phyloP scores from a whole-genome alignment of 2,113 vertebrate genomes.

The Callocephalon fimbriatum region DNA sequence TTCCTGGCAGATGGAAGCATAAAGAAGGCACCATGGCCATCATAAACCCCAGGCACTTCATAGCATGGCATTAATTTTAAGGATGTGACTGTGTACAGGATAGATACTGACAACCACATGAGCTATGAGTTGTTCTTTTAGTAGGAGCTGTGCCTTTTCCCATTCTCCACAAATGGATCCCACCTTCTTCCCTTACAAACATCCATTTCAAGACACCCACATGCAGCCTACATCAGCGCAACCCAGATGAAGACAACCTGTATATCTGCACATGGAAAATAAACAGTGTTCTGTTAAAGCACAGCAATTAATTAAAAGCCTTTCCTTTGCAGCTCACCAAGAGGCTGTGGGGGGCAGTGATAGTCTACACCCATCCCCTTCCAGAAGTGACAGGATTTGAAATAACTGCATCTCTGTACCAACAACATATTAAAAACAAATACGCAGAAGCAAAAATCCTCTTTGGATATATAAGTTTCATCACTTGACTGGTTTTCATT shows the following conservation, averaged over 20 bases:
- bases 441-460: not conserved
- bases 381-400: not conserved
- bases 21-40: not conserved
- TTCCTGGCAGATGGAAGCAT: not conserved
- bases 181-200: not conserved
- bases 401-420: not conserved
- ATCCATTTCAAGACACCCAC: not conserved
- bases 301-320: not conserved
- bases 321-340: not conserved
- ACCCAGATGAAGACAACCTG: not conserved
- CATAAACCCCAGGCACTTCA: not conserved
- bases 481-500: slow-evolving; percentile 57
- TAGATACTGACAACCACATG: too few relatives aligned
- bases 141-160: not conserved
- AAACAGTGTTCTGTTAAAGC: rapidly evolving
- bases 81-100: not conserved
- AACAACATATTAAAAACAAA: not conserved
- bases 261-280: rapidly evolving
- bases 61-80: not conserved
- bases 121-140: not conserved
- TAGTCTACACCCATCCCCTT: not conserved
- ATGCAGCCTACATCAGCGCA: not conserved
- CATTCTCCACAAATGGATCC: not conserved
- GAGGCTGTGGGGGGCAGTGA: not conserved
- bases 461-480: not conserved